Evolutionary conservation across 2,888 invertebrate species (phyloP), one percentile per base, ranked within the genome.

Genomic region (Druceiella hillmani): DNA sequence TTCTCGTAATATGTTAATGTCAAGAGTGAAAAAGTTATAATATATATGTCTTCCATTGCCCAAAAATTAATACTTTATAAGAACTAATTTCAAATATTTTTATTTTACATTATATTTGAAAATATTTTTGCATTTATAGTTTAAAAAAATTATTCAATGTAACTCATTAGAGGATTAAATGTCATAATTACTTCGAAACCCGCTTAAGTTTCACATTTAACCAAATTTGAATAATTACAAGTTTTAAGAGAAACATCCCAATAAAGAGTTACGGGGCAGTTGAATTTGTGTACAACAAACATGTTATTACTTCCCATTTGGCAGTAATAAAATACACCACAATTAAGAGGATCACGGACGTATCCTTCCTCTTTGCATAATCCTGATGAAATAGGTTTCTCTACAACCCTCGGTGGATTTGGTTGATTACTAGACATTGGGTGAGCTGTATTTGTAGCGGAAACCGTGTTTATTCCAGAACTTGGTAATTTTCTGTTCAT

Each of bases 301-400:
- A 5, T 7, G 5, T 20, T 7, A 20, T 9, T 7, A 5, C 1
- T 42, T 40, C 14, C 12, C 27, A 10, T 37, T 0, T 57, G 42
- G 36, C 75, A 75, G 4, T 61, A 50, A 47, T 64, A 69, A 52
- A 69, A 76, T 0, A 55, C 52, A 0, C 53, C 40, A 38, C 73
- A 74, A 40, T 68, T 57, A 0, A 50, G 35, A 1, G 64, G 58
- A 41, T 71, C 61, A 2, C 69, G 51, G 1, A 61, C 53, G 30
- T 64, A 70, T 3, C 77, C 78, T 9, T 52, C 55, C 3, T 44
- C 29, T 3, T 49, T 53, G 46, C 74, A 75, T 6, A 60, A 34
- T 20, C 16, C 20, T 20, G 17, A 20, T 13, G 20, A 14, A 16
- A 22, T 3, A 20, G 27, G 9, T 22, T 35, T 20, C 12, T 32